Evolutionary conservation across 2,113 vertebrate genomes (phyloP).

Genomic region (Petaurus breviceps): DNA sequence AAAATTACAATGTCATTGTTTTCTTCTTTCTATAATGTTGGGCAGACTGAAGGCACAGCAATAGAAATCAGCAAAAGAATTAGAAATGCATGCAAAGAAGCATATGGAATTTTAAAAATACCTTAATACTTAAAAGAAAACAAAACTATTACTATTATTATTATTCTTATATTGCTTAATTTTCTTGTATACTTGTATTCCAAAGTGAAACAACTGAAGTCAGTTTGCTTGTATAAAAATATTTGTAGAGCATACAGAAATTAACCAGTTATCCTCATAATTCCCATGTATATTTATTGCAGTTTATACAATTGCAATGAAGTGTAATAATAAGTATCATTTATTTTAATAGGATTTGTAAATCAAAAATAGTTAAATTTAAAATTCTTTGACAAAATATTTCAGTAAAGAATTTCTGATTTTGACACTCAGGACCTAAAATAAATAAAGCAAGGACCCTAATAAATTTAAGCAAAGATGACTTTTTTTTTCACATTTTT

Average conservation of each 20-base stretch:
- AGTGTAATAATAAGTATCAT: conserved; percentile 22
- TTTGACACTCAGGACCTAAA: conserved; percentile 4
- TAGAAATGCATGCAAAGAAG: conserved; percentile 40
- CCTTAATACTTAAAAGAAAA: conserved; percentile 31
- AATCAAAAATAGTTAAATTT: conserved; percentile 16
- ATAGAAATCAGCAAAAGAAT: neutral
- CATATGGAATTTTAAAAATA: conserved; percentile 18
- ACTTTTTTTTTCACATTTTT: conserved; percentile 22
- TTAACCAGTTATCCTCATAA: conserved; percentile 60
- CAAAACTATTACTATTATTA: conserved; percentile 46
- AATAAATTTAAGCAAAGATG: conserved; percentile 12
- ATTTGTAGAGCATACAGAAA: conserved; percentile 60
- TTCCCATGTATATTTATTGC: conserved; percentile 48
- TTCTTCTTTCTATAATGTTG: neutral
- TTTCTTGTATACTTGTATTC: conserved; percentile 54
- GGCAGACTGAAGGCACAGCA: neutral
- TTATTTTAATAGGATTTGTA: conserved; percentile 20
- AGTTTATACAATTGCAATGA: conserved; percentile 57
- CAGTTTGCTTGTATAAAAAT: conserved; percentile 47
- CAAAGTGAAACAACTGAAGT: conserved; percentile 50
- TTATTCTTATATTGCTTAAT: conserved; percentile 38
- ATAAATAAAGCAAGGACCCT: neutral
- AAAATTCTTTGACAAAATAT: conserved; percentile 49
- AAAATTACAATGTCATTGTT: neutral
- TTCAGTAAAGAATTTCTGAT: conserved; percentile 38